Percentiles rank a stretch among this genome's conserved stretches.
phyloP scores from a whole-genome alignment of 2,888 invertebrate species.

The Acanthosepion pharaonis region DNA sequence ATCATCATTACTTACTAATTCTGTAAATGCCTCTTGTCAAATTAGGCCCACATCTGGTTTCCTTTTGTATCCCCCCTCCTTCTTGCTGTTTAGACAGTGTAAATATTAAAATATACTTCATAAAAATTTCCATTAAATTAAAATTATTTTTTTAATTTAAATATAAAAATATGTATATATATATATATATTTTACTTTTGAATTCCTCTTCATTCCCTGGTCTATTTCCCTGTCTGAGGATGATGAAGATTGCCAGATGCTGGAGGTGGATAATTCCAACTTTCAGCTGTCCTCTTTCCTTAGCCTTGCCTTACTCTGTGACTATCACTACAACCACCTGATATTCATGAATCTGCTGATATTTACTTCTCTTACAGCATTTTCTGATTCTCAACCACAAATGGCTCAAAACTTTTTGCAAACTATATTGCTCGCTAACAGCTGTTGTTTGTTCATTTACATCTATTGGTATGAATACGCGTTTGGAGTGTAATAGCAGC shows the following conservation, averaged over 20 bases:
- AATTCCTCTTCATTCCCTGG: background rate
- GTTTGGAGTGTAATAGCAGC: slow-evolving; percentile 43
- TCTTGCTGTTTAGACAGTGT: too few relatives aligned
- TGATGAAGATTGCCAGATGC: background rate
- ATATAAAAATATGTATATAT: background rate
- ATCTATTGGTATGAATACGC: slow-evolving; percentile 45
- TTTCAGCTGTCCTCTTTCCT: background rate
- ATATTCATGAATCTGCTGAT: slow-evolving; percentile 35
- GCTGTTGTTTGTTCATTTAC: slow-evolving; percentile 43
- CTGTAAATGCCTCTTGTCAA: too few relatives aligned
- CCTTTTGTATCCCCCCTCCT: too few relatives aligned
- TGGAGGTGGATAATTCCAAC: background rate
- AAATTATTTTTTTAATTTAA: background rate
- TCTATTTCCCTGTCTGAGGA: background rate
- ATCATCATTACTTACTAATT: too few relatives aligned
- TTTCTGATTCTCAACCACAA: slow-evolving; percentile 37
- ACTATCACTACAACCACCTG: too few relatives aligned
- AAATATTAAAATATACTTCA: too few relatives aligned
- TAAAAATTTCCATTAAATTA: background rate
- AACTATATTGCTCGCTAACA: slow-evolving; percentile 39
- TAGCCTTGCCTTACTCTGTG: too few relatives aligned
- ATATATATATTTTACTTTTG: background rate
- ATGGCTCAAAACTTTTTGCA: slow-evolving; percentile 46
- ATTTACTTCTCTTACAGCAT: slow-evolving; percentile 41
- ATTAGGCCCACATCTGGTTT: too few relatives aligned